phyloP scores from a whole-genome alignment of 2,888 invertebrate genomes.

The Crematogaster levior region DNA sequence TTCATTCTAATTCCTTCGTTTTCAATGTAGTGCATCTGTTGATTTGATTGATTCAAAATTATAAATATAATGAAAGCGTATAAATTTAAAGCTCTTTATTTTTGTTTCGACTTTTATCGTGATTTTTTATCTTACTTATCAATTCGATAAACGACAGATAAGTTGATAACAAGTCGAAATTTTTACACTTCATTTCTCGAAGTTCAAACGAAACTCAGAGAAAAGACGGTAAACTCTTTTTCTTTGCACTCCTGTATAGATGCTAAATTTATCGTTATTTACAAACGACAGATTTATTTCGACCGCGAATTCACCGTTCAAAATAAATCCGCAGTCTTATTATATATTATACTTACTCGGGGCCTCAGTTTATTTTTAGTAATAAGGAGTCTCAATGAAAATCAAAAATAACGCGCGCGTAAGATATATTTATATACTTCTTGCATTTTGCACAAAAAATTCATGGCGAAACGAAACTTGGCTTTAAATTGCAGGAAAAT shows the following conservation, averaged over 20 bases:
- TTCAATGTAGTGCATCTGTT: too few species aligned
- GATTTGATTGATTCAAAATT: neutral
- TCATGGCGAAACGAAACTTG: neutral
- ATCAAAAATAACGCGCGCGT: slow-evolving; percentile 38
- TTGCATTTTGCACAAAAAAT: neutral
- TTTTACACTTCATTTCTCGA: neutral
- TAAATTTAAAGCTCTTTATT: neutral
- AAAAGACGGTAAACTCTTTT: neutral
- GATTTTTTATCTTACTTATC: neutral
- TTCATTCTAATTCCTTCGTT: neutral
- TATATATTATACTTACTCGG: slow-evolving; percentile 43
- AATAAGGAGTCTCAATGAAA: slow-evolving; percentile 33
- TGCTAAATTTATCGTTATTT: neutral
- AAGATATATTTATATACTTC: slow-evolving; percentile 1
- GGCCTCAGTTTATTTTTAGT: slow-evolving; percentile 41
- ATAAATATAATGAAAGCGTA: neutral
- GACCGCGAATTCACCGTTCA: neutral
- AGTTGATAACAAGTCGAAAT: neutral
- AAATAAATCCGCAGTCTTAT: slow-evolving; percentile 38
- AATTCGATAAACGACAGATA: neutral
- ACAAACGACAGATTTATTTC: neutral
- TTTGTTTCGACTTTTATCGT: neutral
- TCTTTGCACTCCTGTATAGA: neutral
- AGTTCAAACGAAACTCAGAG: neutral
- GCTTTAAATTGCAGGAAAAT: too few species aligned